These are phyloP conservation scores for Steinernema scapterisci DNA, from an alignment of 2,888 invertebrate genomes.

Conservation along the genomic window DNA sequence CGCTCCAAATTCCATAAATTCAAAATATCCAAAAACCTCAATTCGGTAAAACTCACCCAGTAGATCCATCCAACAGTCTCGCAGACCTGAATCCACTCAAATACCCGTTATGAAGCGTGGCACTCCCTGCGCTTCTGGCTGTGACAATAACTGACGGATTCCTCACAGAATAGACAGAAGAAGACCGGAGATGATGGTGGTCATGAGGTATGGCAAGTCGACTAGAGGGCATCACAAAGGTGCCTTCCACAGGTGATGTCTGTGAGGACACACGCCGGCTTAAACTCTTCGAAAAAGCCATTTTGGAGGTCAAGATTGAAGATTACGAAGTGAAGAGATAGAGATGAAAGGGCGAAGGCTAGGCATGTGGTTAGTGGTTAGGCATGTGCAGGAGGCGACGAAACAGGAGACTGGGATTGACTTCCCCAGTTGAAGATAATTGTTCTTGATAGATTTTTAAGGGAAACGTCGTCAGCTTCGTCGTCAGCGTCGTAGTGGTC, in stretches of 20 bases:
- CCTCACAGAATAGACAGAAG: background rate
- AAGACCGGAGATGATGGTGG: background rate
- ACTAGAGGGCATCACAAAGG: constrained; percentile 5
- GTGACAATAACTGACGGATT: constrained; percentile 15
- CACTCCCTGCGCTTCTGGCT: constrained; percentile 1
- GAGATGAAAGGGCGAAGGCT: too few relatives aligned
- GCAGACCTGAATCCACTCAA: constrained; percentile 16
- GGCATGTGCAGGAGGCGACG: background rate
- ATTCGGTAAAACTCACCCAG: constrained; percentile 13
- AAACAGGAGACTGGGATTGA: background rate
- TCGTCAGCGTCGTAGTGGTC: background rate
- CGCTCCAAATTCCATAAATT: too few relatives aligned
- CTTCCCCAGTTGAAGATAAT: background rate
- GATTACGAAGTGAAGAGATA: too few relatives aligned
- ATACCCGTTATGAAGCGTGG: background rate
- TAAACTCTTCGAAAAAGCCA: background rate
- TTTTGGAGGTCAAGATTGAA: background rate
- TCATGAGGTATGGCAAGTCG: background rate
- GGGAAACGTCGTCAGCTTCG: constrained; percentile 8
- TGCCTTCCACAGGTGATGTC: background rate
- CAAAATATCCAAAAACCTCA: too few relatives aligned
- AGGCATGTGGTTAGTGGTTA: background rate
- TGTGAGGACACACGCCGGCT: background rate
- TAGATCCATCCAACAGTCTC: background rate
- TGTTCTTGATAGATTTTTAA: background rate